A percentile compares a stretch with the other conserved stretches of the same genome.
Conservation (phyloP, 2,797 vertebrate species). For the Alexandromys oeconomus region DNA sequence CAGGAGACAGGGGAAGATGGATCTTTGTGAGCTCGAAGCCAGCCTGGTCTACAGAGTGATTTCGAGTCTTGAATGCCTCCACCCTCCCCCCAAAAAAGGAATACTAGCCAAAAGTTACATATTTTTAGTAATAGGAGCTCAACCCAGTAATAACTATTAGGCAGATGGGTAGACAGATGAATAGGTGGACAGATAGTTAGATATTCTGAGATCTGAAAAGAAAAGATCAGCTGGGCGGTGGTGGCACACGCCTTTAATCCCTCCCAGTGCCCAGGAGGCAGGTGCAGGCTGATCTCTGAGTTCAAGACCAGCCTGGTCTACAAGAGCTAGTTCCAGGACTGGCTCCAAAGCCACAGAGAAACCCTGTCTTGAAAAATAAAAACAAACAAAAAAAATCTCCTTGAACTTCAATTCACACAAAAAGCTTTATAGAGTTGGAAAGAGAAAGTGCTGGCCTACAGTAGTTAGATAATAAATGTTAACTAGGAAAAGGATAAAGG, state of each 20-base stretch:
- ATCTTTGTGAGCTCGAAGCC: neutral
- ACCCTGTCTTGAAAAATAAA: too few species aligned
- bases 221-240: too few species aligned
- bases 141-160: neutral
- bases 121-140: neutral
- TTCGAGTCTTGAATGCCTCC: neutral
- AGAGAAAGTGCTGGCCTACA: neutral
- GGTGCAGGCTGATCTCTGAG: fast-evolving
- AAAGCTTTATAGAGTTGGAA: neutral
- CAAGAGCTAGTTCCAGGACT: too few species aligned
- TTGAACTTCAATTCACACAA: neutral
- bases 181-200: neutral
- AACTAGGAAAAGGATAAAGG: neutral
- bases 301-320: too few species aligned
- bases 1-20: neutral
- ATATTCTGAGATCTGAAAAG: neutral
- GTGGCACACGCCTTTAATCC: too few species aligned
- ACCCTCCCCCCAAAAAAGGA: neutral
- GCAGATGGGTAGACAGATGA: neutral
- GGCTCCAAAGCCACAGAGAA: too few species aligned
- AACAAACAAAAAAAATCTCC: neutral
- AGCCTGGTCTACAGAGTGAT: neutral
- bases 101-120: neutral
- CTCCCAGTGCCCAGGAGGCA: too few species aligned
- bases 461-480: neutral